These are phyloP conservation scores for Diaphora mendica DNA, from an alignment of 2,888 invertebrate species.

Conservation along the genomic window DNA sequence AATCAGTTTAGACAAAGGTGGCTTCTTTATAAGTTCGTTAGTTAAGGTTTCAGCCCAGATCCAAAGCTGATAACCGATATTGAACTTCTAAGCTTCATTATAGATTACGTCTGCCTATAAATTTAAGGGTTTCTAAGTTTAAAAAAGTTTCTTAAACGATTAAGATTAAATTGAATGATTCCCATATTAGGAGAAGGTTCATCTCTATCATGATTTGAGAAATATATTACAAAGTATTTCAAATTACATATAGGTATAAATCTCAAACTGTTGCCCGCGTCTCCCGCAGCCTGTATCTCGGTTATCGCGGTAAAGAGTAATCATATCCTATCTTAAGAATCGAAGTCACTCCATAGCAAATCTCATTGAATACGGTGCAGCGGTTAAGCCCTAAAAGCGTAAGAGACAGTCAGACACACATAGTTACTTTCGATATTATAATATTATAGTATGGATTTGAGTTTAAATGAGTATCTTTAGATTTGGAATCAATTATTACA, in stretches of 20 bases:
- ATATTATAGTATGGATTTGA: background rate
- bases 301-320: no score
- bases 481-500: background rate
- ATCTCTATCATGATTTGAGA: background rate
- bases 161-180: background rate
- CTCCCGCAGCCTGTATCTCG: no score
- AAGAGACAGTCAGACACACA: no score
- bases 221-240: background rate
- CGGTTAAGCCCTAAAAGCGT: no score
- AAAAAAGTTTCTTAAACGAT: background rate
- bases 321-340: no score
- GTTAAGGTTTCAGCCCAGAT: background rate
- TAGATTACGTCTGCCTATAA: background rate
- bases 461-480: background rate
- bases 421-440: no score
- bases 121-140: background rate
- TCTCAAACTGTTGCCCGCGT: no score
- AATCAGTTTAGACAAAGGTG: background rate
- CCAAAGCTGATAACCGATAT: conserved; percentile 18
- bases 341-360: no score
- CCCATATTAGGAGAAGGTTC: background rate
- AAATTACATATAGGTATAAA: no score
- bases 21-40: background rate
- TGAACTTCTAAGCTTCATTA: background rate
- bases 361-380: no score